Evolutionary conservation across 2,113 vertebrate genomes (phyloP), one percentile per base, ranked within the genome.

Genomic region (Grantiella picta): DNA sequence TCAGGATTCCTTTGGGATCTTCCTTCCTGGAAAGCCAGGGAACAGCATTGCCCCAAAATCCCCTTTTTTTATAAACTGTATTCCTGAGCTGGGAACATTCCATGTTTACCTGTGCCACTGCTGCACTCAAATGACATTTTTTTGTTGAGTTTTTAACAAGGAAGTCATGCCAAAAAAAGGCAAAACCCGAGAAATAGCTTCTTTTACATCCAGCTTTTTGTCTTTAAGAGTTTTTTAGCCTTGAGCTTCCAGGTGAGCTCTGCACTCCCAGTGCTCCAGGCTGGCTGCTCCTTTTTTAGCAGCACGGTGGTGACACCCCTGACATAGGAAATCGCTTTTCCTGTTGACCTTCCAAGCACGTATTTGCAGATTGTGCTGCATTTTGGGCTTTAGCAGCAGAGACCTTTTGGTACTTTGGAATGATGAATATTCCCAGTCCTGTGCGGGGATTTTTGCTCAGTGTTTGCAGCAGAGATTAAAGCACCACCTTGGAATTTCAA

Each of bases 281-380:
- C 54, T 22, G 25, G 36, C 94, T 65, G 82, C 82, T 92, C 81
- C 78, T 72, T 72, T 90, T 89, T 94, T 82, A 91, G 90, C 42
- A 87, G 11, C 69, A 0, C 20, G 53, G 68, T 61, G 80, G 54
- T 89, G 68, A 42, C 69, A 54, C 79, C 94, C 53, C 75, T 80
- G 85, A 24, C 61, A 28, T 64, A 78, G 94, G 90, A 93, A 94
- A 72, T 56, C 53, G 66, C 90, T 93, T 80, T 78, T 94, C 76
- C 88, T 80, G 42, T 93, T 95, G 86, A 54, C 86, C 78, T 94
- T 69, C 90, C 73, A 47, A 22, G 66, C 90, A 64, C 1, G 0
- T 20, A 35, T 71, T 64, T 72, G 61, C 71, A 45, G 57, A 45
- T 92, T 61, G n/a, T 78, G 35, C 80, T 75, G 92, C 86, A 27